Base-by-base conservation (phyloP, 2,888 invertebrate genomes). In the Lamellibrachia columna region DNA sequence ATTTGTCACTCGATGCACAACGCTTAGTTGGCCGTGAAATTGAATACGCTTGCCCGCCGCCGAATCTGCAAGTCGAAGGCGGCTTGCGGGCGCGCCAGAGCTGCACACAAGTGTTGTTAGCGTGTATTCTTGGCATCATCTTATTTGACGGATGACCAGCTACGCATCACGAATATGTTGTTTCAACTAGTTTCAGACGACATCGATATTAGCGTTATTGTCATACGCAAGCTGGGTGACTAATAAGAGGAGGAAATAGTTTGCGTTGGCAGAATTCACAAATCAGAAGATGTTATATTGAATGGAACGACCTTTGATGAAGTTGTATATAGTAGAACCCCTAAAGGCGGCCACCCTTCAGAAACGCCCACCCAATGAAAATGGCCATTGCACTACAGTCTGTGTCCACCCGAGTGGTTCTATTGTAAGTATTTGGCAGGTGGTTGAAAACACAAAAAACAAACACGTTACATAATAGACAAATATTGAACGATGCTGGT, bases 11-110 rank as follows among this genome's bases (percentile, higher is more conserved):
- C 75, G 75, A 22, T 15, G 75, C 40, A 75, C 15, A 75, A 75
- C 75, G 75, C 75, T 75, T 22, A 75, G 75, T 75, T 75, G 75
- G 75, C 75, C 75, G 75, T 75, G 75, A 75, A 75, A 75, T 75
- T 75, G 75, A 22, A 75, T 4, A 75, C 75, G 75, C 22, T n/a
- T 22, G 75, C 22, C 75, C 75, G 75, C 22, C 75, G 22, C 1
- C 75, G 75, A 75, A 75, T 75, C 75, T 75, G 75, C 75, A 75
- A 75, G 75, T 75, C 75, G 75, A 75, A 22, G 75, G 75, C n/a
- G 75, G 75, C 75, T 75, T 15, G 75, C 15, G 75, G 2, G 75
- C 6, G 75, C 3, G 22, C 75, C 75, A 6, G 15, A 15, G 75
- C 75, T 75, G 75, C 15, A 75, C 6, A 15, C 75, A 22, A 75